Conservation (phyloP, 1,140 invertebrate genomes). For the Diabrotica undecimpunctata region DNA sequence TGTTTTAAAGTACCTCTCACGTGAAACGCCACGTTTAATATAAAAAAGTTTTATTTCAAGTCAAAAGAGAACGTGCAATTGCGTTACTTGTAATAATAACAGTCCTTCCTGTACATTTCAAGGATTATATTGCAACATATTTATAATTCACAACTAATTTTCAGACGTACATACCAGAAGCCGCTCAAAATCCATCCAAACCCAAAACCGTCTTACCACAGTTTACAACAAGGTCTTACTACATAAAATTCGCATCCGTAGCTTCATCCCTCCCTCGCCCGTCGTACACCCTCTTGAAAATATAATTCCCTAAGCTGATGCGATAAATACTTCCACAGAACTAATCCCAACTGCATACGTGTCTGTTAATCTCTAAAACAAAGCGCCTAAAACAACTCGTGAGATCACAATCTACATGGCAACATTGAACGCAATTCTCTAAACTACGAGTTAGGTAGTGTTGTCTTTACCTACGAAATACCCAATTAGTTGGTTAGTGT, state of each 20-base stretch:
- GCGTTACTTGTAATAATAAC: too few species aligned
- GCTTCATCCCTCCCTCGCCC: neutral
- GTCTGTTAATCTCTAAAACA: slow-evolving; percentile 2
- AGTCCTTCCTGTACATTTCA: too few species aligned
- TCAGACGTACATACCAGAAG: too few species aligned
- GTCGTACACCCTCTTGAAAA: neutral
- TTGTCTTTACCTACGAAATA: too few species aligned
- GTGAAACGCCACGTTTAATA: too few species aligned
- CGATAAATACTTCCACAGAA: slow-evolving; percentile 1
- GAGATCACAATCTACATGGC: neutral
- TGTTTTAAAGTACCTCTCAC: too few species aligned
- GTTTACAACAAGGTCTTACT: neutral
- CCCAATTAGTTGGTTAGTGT: too few species aligned
- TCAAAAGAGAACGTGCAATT: too few species aligned
- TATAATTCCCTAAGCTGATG: neutral
- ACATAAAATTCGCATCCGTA: neutral
- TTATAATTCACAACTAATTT: too few species aligned
- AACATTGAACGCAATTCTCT: neutral
- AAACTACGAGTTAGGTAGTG: too few species aligned
- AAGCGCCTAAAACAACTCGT: neutral
- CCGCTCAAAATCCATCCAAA: neutral
- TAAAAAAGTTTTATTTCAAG: too few species aligned
- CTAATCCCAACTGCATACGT: neutral
- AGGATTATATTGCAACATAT: too few species aligned
- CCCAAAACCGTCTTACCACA: neutral